A percentile compares a stretch with the other conserved stretches of the same genome.
Conservation (phyloP, 2,797 vertebrate genomes). For the Leptoclinus maculatus region DNA sequence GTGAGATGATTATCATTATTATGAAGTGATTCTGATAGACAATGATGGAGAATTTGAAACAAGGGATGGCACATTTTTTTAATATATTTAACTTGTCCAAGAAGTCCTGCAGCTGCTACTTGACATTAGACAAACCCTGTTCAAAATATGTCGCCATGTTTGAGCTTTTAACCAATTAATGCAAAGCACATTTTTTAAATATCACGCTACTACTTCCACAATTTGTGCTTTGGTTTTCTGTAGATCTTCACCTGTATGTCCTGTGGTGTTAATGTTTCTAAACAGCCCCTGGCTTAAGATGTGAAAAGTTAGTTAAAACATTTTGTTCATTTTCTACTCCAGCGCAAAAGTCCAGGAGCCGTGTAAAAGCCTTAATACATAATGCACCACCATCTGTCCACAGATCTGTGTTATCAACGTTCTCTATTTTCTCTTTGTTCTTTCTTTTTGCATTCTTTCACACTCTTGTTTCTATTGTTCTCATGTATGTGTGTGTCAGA, state of each 20-base stretch:
- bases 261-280: slow-evolving; percentile 33
- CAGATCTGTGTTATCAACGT: slow-evolving; percentile 77
- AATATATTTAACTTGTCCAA: background rate
- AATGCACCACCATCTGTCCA: slow-evolving; percentile 81
- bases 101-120: background rate
- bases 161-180: background rate
- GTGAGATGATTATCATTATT: background rate
- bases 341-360: slow-evolving; percentile 62
- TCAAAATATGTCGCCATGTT: background rate
- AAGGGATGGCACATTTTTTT: background rate
- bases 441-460: slow-evolving; percentile 15
- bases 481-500: slow-evolving; percentile 19
- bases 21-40: background rate
- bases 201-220: background rate
- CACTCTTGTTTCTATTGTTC: slow-evolving; percentile 17
- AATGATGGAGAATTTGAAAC: background rate
- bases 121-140: background rate
- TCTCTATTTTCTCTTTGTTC: slow-evolving; percentile 16
- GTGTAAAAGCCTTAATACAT: slow-evolving; percentile 77
- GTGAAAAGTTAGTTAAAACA: slow-evolving; percentile 69
- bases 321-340: slow-evolving; percentile 73
- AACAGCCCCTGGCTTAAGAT: slow-evolving; percentile 50
- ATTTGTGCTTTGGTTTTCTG: background rate
- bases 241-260: slow-evolving; percentile 12
- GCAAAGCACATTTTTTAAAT: background rate